phyloP scores from a whole-genome alignment of 2,888 invertebrate species.

The Ophion obscuratus region DNA sequence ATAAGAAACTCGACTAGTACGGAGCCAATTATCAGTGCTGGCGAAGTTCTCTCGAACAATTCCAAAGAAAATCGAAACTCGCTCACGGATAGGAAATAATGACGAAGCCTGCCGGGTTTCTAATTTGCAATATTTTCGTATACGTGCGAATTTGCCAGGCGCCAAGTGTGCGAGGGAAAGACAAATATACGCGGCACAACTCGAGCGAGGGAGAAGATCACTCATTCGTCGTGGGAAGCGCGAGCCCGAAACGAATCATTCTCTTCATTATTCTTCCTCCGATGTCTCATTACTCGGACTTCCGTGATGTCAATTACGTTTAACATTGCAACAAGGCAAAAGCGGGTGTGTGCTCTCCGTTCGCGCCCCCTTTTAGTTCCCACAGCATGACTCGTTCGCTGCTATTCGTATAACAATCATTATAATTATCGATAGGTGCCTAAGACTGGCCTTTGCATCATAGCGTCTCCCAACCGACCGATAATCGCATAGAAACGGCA shows the following conservation, averaged over 20 bases:
- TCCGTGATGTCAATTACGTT: constrained; percentile 73
- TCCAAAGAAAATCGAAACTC: not conserved
- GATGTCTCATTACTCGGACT: constrained; percentile 70
- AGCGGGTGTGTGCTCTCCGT: constrained; percentile 32
- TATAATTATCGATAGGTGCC: constrained; percentile 70
- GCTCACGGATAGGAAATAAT: constrained; percentile 1
- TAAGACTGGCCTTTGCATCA: constrained; percentile 60
- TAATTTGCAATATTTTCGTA: not conserved
- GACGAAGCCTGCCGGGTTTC: not conserved
- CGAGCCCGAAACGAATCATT: constrained; percentile 69
- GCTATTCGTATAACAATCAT: constrained; percentile 66
- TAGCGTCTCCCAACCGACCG: constrained; percentile 53
- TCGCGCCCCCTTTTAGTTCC: constrained; percentile 66
- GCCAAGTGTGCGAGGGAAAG: constrained; percentile 13
- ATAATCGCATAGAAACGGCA: constrained; percentile 42
- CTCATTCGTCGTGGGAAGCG: constrained; percentile 71
- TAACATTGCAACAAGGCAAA: constrained; percentile 65
- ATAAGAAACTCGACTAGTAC: not conserved
- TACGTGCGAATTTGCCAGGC: not conserved
- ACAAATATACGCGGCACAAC: constrained; percentile 9
- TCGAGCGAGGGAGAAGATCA: constrained; percentile 51
- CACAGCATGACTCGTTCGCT: constrained; percentile 68
- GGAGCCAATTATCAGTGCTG: not conserved
- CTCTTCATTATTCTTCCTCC: constrained; percentile 70
- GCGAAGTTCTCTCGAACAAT: not conserved